Base-by-base conservation (phyloP, 2,888 invertebrate genomes). In the Caradrina clavipalpis region DNA sequence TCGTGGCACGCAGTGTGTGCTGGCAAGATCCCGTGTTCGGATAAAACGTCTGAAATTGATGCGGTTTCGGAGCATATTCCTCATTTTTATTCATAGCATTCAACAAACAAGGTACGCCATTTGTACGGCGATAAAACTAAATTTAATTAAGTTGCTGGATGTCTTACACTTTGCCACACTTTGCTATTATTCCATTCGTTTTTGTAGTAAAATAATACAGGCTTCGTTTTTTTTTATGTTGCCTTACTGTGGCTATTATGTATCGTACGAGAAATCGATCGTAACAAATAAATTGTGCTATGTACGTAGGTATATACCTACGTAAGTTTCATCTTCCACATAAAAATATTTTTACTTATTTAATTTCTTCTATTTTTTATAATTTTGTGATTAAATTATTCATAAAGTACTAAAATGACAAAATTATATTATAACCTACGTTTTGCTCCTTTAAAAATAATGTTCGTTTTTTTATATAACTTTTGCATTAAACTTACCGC, bases 401-500 rank as follows among this genome's bases (percentile, higher is more conserved):
- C 13, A 13, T 1, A 13, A 39, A 39, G 2, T 13, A 35, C 8
- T 35, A 8, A 35, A 8, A 1, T 35, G 8, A 35, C 7, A 8
- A 8, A 35, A 31, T 31, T 31, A 31, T 31, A n/a, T n/a, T n/a
- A n/a, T 7, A 31, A 7, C 3, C 7, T 31, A 7, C 7, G 5
- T 11, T 39, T 11, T 10, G 7, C 1, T 11, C 39, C 7, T 39
- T 39, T 39, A 1, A 2, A 4, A 7, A 39, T 6, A 39, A 39
- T 39, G 10, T 39, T 11, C 11, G 11, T 39, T 15, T 56, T 1
- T n/a, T 15, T n/a, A 31, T 31, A 22, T 26, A 26, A 13, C 6
- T 53, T 26, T 42, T 45, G 1, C 19, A 21, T 19, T 31, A 15
- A 15, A 97, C 98, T 98, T 91, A 98, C 98, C 90, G 98, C 98